Conservation (phyloP, 2,888 invertebrate genomes). For the Pristionchus japonicus region DNA sequence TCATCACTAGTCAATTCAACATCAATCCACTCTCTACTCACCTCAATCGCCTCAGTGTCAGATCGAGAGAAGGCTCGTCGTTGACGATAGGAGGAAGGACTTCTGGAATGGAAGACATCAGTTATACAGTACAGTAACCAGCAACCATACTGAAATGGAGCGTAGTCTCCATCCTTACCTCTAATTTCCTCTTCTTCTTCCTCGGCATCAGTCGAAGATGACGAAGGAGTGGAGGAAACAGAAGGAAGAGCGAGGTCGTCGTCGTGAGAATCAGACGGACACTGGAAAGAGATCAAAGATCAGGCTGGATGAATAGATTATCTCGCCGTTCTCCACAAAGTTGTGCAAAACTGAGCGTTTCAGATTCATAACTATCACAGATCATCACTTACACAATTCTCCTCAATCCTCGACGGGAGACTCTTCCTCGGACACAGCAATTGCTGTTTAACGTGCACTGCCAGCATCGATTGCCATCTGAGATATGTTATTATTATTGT, state of each 20-base stretch:
- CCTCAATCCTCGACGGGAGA: background rate
- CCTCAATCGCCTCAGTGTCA: constrained; percentile 18
- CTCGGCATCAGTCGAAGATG: constrained; percentile 9
- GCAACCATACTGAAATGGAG: too few species aligned
- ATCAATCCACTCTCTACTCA: background rate
- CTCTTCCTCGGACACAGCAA: constrained; percentile 55
- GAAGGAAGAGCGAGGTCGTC: background rate
- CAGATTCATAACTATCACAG: background rate
- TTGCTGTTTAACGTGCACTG: constrained; percentile 67
- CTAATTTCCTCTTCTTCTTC: background rate
- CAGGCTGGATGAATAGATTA: too few species aligned
- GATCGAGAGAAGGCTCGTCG: constrained; percentile 17
- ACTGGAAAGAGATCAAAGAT: background rate
- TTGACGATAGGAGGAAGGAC: background rate
- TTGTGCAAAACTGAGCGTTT: too few species aligned
- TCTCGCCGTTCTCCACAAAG: too few species aligned
- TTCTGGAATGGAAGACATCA: too few species aligned
- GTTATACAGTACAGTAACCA: too few species aligned
- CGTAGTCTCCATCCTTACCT: too few species aligned
- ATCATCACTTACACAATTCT: constrained; percentile 8
- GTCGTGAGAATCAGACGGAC: background rate
- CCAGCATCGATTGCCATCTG: constrained; percentile 70
- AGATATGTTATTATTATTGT: constrained; percentile 35
- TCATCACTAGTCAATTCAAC: background rate
- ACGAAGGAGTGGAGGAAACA: constrained; percentile 24